Base-by-base conservation (phyloP, 2,113 vertebrate genomes). In the Strigops habroptila region DNA sequence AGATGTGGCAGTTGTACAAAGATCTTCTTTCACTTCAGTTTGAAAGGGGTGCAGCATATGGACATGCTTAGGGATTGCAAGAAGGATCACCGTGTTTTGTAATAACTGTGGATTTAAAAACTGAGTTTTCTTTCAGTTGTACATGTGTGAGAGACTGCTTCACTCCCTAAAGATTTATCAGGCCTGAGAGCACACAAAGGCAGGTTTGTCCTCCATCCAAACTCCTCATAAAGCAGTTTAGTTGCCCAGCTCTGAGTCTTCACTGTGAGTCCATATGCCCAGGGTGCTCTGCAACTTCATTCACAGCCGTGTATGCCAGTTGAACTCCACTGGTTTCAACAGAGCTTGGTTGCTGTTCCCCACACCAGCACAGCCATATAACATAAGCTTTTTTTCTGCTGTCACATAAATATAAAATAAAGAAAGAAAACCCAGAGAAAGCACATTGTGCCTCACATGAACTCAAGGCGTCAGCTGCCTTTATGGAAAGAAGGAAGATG, bases 381-480 rank as follows among this genome's bases (percentile, higher is more conserved):
- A 70, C 55, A 25, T n/a, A 55, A n/a, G 10, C 6, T 27, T 27
- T 76, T 86, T 73, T 79, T 79, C 41, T 88, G 1, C 60, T 91
- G 64, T 80, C 22, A 8, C 55, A 78, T 84, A 55, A 91, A 81
- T 75, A 71, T 51, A 23, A 86, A 87, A 44, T 60, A 89, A 43
- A 51, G 48, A 73, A 88, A 27, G 39, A 80, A 92, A 68, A 43
- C 64, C 59, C 80, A 89, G 81, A 71, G 86, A 76, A 87, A 85
- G 80, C 57, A 81, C 59, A 75, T 39, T 13, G 28, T 53, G 48
- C 37, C 65, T 94, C 30, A 46, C 67, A 48, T 88, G 87, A 97
- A 59, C 41, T 87, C 90, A 95, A 92, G 89, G 70, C 89, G 64
- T 88, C 88, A 91, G 28, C 75, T 88, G 89, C 46, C 69, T 87